phyloP scores from a whole-genome alignment of 37 sponge, comb jelly and placozoan species.

The Aplysina aerophoba region DNA sequence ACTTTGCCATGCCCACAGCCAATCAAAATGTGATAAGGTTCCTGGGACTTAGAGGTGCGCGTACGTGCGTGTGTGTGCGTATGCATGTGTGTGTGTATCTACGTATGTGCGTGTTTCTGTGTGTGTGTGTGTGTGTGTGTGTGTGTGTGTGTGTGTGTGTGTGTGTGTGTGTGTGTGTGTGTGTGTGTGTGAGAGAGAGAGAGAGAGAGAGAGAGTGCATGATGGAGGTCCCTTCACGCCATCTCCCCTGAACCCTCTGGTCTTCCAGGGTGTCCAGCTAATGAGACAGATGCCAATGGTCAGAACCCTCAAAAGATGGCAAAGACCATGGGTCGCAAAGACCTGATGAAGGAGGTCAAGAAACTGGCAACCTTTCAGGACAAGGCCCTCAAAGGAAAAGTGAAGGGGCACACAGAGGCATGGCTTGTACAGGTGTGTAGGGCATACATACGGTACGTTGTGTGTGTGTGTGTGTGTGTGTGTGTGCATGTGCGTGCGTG shows the following conservation, averaged over 20 bases:
- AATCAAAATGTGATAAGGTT: slow-evolving; percentile 64
- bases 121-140: not conserved
- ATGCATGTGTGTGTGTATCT: slow-evolving; percentile 23
- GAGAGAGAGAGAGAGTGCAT: not conserved
- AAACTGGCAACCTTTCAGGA: slow-evolving; percentile 75
- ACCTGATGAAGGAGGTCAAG: slow-evolving; percentile 86
- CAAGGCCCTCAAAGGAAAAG: slow-evolving; percentile 74
- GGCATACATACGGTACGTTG: not conserved
- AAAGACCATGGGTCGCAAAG: slow-evolving; percentile 74
- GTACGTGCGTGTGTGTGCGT: slow-evolving; percentile 15
- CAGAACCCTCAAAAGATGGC: slow-evolving; percentile 84
- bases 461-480: slow-evolving; percentile 12
- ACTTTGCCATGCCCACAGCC: slow-evolving; percentile 58
- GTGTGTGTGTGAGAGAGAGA: not conserved
- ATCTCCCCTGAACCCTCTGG: not conserved
- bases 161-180: not conserved
- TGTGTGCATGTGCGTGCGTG: not conserved
- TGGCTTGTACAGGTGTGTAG: slow-evolving; percentile 75
- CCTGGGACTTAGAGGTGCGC: slow-evolving; percentile 82
- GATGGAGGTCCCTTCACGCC: not conserved
- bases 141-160: not conserved
- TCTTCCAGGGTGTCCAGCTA: slow-evolving; percentile 80
- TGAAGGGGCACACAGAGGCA: slow-evolving; percentile 83
- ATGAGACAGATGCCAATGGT: slow-evolving; percentile 58
- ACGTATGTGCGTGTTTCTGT: not conserved